These are phyloP conservation scores for Scomber colias DNA, from an alignment of 2,113 vertebrate genomes.

Conservation along the genomic window DNA sequence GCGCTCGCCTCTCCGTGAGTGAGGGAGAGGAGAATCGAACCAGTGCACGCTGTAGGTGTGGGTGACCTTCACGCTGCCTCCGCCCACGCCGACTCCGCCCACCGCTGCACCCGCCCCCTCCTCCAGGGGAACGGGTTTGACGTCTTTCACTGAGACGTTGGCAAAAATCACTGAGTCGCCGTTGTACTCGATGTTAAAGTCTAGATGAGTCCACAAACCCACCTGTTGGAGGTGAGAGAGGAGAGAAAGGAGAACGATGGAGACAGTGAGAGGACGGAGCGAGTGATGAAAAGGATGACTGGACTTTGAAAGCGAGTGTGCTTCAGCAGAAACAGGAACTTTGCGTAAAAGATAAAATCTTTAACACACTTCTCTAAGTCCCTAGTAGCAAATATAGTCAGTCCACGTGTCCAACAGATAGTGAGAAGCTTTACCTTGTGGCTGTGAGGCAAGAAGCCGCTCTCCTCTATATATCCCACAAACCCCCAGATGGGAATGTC, in stretches of 20 bases:
- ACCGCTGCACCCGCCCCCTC: constrained; percentile 78
- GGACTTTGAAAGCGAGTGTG: background rate
- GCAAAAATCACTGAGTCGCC: constrained; percentile 90
- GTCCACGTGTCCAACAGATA: background rate
- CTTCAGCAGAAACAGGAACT: constrained; percentile 2
- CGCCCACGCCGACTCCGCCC: constrained; percentile 72
- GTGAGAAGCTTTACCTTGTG: constrained; percentile 82
- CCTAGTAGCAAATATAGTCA: background rate
- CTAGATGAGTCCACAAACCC: constrained; percentile 91
- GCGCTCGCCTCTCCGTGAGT: constrained; percentile 86
- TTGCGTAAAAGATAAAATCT: background rate
- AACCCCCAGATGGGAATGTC: constrained; percentile 94
- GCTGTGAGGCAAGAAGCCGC: constrained; percentile 92
- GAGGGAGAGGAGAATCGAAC: constrained; percentile 86
- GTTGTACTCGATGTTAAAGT: constrained; percentile 93
- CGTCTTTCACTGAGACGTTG: constrained; percentile 92
- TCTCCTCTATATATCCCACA: constrained; percentile 95
- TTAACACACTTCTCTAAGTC: background rate
- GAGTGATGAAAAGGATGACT: background rate
- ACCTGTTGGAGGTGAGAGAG: constrained; percentile 78
- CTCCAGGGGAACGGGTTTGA: constrained; percentile 91
- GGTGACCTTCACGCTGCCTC: constrained; percentile 80
- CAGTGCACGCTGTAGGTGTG: constrained; percentile 93
- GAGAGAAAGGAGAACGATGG: background rate
- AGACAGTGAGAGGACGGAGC: background rate